Percentiles rank a stretch among this genome's conserved stretches.
phyloP scores from a whole-genome alignment of 1,140 invertebrate genomes.

The Maconellicoccus hirsutus region DNA sequence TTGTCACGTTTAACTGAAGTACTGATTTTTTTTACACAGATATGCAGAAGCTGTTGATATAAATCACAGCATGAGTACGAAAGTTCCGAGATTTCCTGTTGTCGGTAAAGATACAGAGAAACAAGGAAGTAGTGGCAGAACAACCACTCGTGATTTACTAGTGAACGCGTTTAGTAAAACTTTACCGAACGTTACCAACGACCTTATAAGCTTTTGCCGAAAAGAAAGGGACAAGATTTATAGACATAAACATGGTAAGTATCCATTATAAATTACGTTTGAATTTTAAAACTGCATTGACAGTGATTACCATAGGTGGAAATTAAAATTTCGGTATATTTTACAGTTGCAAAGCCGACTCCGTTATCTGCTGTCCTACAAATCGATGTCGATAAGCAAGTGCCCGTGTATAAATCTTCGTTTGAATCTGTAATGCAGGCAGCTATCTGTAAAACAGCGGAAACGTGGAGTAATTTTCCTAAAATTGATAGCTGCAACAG shows the following conservation, averaged over 20 bases:
- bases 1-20: neutral
- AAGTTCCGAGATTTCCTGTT: neutral
- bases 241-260: neutral
- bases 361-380: neutral
- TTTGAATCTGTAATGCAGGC: slow-evolving; percentile 4
- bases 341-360: neutral
- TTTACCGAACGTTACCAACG: slow-evolving; percentile 6
- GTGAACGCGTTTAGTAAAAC: slow-evolving; percentile 4
- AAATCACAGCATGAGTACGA: neutral
- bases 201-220: neutral
- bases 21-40: neutral
- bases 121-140: neutral
- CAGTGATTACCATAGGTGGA: neutral
- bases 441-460: neutral
- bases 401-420: neutral
- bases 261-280: neutral
- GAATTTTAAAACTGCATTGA: too few relatives aligned
- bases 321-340: neutral
- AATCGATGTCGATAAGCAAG: neutral
- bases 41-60: slow-evolving; percentile 6
- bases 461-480: slow-evolving; percentile 15
- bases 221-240: slow-evolving; percentile 13
- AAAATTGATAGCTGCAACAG: neutral
- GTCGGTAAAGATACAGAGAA: neutral
- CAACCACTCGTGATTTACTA: neutral